Conservation (phyloP, 2,113 vertebrate species). For the Pelecanus crispus region DNA sequence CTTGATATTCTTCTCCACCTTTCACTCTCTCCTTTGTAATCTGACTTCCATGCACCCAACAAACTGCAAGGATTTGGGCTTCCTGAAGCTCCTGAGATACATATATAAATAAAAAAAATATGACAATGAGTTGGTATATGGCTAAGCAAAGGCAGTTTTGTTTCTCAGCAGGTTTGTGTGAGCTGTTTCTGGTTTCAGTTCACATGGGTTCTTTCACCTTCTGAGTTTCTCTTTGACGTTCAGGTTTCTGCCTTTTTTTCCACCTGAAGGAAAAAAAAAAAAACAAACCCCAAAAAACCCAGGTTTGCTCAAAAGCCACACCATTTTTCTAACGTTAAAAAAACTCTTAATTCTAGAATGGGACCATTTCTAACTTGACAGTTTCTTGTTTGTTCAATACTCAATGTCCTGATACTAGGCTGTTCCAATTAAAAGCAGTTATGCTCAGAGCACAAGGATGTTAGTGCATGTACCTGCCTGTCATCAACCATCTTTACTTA, state of each 20-base stretch:
- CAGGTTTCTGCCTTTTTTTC: constrained; percentile 57
- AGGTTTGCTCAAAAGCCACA: not conserved
- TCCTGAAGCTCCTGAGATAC: not conserved
- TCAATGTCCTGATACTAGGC: not conserved
- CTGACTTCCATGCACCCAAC: not conserved
- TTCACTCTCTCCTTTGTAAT: not conserved
- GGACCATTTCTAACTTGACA: not conserved
- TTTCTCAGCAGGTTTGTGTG: constrained; percentile 61
- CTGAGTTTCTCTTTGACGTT: constrained; percentile 64
- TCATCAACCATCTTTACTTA: not conserved
- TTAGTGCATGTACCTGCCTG: not conserved
- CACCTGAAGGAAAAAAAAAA: constrained; percentile 10
- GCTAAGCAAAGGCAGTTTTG: constrained; percentile 41
- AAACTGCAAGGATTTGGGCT: not conserved
- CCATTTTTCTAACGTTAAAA: not conserved
- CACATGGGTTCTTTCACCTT: constrained; percentile 57
- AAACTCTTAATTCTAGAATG: not conserved
- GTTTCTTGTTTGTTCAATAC: not conserved
- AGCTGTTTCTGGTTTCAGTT: constrained; percentile 68
- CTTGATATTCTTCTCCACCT: not conserved
- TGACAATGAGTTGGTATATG: not conserved
- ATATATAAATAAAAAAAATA: not conserved
- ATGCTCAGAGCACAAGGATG: not conserved
- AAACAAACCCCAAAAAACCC: not conserved
- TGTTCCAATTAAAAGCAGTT: not conserved